phyloP scores from a whole-genome alignment of 2,113 vertebrate genomes.

The Cavia porcellus region DNA sequence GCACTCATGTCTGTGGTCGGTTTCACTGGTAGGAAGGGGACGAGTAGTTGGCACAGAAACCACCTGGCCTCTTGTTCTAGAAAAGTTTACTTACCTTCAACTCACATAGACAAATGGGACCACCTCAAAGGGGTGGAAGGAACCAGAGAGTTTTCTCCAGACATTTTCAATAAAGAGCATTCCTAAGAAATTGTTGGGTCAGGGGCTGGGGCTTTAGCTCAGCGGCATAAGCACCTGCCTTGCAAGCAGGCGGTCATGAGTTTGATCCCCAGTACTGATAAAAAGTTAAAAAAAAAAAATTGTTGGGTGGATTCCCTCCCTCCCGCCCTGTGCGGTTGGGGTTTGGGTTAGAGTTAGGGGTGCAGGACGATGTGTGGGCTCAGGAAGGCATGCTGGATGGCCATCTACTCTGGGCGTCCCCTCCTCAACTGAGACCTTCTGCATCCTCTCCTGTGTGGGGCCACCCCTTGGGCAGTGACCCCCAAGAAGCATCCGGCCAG shows the following conservation, averaged over 20 bases:
- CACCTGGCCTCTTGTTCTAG: background rate
- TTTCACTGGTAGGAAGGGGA: background rate
- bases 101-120: background rate
- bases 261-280: too few species aligned
- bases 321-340: rapidly evolving
- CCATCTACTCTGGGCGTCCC: background rate
- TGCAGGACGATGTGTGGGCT: background rate
- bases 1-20: background rate
- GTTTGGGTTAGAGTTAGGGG: too few species aligned
- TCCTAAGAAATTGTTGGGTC: background rate
- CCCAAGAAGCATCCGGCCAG: rapidly evolving
- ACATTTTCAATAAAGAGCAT: background rate
- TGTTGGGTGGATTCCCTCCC: background rate
- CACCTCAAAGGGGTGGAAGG: background rate
- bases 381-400: background rate
- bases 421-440: background rate
- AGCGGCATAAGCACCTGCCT: too few species aligned
- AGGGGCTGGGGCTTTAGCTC: too few species aligned
- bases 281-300: background rate
- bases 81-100: background rate
- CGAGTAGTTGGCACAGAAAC: background rate
- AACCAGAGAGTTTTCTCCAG: background rate
- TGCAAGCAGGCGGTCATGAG: too few species aligned
- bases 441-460: background rate
- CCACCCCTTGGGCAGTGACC: background rate